These are phyloP conservation scores for Acronicta aceris DNA, from an alignment of 2,888 invertebrate genomes.

Conservation along the genomic window DNA sequence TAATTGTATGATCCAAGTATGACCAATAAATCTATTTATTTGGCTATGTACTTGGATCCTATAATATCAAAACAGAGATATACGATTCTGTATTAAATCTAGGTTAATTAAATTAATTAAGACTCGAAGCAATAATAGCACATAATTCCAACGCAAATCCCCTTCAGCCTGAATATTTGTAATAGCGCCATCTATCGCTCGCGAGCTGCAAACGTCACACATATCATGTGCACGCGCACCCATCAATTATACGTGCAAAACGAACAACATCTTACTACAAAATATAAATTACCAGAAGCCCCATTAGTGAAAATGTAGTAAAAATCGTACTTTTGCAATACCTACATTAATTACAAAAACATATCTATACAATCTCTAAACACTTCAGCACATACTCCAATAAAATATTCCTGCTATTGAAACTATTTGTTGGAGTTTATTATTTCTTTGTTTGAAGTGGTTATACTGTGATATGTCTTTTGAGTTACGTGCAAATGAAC, in stretches of 20 bases:
- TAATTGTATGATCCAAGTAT: too few relatives aligned
- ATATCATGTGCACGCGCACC: slow-evolving; percentile 60
- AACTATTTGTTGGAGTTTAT: background rate
- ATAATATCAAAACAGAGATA: too few relatives aligned
- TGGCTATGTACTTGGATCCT: too few relatives aligned
- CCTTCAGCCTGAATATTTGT: slow-evolving; percentile 26
- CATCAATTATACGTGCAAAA: slow-evolving; percentile 60
- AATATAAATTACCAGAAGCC: slow-evolving; percentile 26
- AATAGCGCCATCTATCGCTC: slow-evolving; percentile 53
- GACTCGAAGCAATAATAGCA: slow-evolving; percentile 12
- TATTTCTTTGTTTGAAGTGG: slow-evolving; percentile 1
- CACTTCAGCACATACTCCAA: too few relatives aligned
- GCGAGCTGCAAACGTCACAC: slow-evolving; percentile 41
- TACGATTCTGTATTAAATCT: slow-evolving; percentile 9
- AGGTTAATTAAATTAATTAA: slow-evolving; percentile 50
- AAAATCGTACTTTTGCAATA: background rate
- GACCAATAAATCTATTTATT: too few relatives aligned
- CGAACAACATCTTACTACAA: slow-evolving; percentile 22
- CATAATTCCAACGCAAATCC: slow-evolving; percentile 33
- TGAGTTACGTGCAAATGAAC: slow-evolving; percentile 49
- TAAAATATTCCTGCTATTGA: background rate
- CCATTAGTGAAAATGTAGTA: background rate
- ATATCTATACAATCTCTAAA: too few relatives aligned
- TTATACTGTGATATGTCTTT: slow-evolving; percentile 12
- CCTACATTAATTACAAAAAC: background rate